phyloP scores from a whole-genome alignment of 1,140 invertebrate species.

The Bombus pascuorum region DNA sequence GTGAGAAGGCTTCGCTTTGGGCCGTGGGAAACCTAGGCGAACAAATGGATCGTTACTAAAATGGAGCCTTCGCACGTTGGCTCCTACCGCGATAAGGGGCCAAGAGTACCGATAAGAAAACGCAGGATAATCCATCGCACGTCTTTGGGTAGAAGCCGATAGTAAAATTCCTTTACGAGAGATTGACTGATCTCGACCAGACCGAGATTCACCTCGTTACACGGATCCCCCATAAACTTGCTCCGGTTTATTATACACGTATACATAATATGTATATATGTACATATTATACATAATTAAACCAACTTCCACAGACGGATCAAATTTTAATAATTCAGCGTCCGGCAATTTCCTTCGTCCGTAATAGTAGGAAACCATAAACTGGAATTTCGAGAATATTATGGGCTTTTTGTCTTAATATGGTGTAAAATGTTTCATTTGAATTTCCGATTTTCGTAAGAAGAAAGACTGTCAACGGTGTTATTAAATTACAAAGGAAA shows the following conservation, averaged over 20 bases:
- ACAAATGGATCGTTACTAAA: slow-evolving; percentile 34
- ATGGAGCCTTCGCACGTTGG: neutral
- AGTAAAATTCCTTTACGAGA: slow-evolving; percentile 56
- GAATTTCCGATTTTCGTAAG: neutral
- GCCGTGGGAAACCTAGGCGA: slow-evolving; percentile 14
- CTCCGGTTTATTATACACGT: neutral
- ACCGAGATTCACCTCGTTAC: slow-evolving; percentile 41
- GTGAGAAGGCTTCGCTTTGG: slow-evolving; percentile 1
- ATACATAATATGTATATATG: neutral
- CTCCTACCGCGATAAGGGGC: neutral
- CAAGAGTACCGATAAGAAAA: slow-evolving; percentile 25
- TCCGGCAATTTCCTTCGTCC: too few relatives aligned
- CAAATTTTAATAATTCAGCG: slow-evolving; percentile 31
- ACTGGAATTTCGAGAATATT: neutral
- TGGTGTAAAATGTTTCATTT: neutral
- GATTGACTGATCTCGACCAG: slow-evolving; percentile 13
- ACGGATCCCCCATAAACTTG: neutral
- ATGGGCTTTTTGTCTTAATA: neutral
- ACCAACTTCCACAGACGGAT: neutral
- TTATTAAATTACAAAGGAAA: neutral
- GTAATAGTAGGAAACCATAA: neutral
- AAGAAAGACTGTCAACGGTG: neutral
- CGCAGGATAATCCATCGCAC: slow-evolving; percentile 24
- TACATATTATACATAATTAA: slow-evolving; percentile 18
- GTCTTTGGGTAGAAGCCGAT: neutral